Conservation (phyloP, 1,140 invertebrate genomes). For the Drosophila truncata region DNA sequence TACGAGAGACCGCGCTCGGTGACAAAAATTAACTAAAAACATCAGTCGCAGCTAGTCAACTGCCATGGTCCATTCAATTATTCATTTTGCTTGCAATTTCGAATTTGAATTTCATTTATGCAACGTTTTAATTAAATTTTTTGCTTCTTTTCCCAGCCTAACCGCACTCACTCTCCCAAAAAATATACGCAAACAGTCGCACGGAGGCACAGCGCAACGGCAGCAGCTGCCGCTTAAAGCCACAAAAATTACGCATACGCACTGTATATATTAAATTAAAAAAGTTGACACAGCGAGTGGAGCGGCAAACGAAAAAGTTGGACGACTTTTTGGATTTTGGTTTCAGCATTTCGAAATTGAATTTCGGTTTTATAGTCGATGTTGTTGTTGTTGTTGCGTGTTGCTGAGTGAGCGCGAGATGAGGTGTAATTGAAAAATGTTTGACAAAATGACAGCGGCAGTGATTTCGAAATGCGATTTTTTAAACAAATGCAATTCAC, state of each 20-base stretch:
- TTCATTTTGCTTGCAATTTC: slow-evolving; percentile 72
- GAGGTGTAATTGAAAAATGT: slow-evolving; percentile 55
- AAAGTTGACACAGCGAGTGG: slow-evolving; percentile 60
- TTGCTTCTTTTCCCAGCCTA: slow-evolving; percentile 35
- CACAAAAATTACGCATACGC: slow-evolving; percentile 76
- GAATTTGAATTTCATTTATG: slow-evolving; percentile 67
- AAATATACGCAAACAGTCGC: background rate
- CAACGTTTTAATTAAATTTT: slow-evolving; percentile 80
- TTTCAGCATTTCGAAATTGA: slow-evolving; percentile 54
- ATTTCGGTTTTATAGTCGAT: slow-evolving; percentile 42
- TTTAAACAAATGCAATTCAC: slow-evolving; percentile 19
- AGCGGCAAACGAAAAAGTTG: slow-evolving; percentile 47
- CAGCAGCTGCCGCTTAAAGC: slow-evolving; percentile 61
- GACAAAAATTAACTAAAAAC: slow-evolving; percentile 44
- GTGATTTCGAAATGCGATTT: slow-evolving; percentile 34
- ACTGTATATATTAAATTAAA: slow-evolving; percentile 75
- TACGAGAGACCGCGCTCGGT: background rate
- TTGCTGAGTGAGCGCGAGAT: slow-evolving; percentile 8
- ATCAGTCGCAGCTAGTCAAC: slow-evolving; percentile 45
- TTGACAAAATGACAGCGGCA: slow-evolving; percentile 37
- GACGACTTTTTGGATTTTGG: slow-evolving; percentile 49
- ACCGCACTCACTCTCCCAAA: slow-evolving; percentile 44
- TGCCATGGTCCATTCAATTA: slow-evolving; percentile 71
- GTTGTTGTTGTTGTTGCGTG: background rate
- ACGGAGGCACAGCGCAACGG: slow-evolving; percentile 15